A percentile compares a stretch with the other conserved stretches of the same genome.
phyloP scores from a whole-genome alignment of 2,888 invertebrate genomes.

The Apamea monoglypha region DNA sequence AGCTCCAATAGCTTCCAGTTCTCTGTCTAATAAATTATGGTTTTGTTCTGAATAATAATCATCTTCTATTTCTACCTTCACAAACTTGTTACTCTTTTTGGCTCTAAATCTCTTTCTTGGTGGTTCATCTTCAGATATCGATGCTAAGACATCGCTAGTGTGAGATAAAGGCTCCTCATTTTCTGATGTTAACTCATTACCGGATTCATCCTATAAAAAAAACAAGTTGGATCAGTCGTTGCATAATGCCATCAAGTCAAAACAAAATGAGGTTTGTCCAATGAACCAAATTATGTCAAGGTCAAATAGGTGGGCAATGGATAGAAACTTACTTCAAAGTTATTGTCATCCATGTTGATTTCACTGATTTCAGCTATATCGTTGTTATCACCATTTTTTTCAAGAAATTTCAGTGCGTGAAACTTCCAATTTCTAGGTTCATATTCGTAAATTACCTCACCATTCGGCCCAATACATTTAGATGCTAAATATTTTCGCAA shows the following conservation, averaged over 20 bases:
- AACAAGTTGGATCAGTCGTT: constrained; percentile 6
- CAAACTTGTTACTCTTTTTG: constrained; percentile 17
- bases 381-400: constrained; percentile 37
- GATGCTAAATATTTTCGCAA: constrained; percentile 67
- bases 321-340: constrained; percentile 59
- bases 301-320: not conserved
- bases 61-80: constrained; percentile 45
- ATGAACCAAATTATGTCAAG: constrained; percentile 5
- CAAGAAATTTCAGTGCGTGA: constrained; percentile 69
- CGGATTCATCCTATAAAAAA: constrained; percentile 37
- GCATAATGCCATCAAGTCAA: not conserved
- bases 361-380: constrained; percentile 57
- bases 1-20: constrained; percentile 72
- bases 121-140: constrained; percentile 51
- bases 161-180: constrained; percentile 27
- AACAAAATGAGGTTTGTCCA: not conserved
- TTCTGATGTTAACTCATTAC: constrained; percentile 19
- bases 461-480: constrained; percentile 63
- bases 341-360: constrained; percentile 55
- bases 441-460: constrained; percentile 67
- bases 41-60: constrained; percentile 34
- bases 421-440: constrained; percentile 72
- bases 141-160: constrained; percentile 48
- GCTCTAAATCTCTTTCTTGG: constrained; percentile 42
- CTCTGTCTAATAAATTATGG: constrained; percentile 61